A percentile compares a stretch with the other conserved stretches of the same genome.
phyloP scores from a whole-genome alignment of 2,113 vertebrate species.

The Pygathrix nemaeus region DNA sequence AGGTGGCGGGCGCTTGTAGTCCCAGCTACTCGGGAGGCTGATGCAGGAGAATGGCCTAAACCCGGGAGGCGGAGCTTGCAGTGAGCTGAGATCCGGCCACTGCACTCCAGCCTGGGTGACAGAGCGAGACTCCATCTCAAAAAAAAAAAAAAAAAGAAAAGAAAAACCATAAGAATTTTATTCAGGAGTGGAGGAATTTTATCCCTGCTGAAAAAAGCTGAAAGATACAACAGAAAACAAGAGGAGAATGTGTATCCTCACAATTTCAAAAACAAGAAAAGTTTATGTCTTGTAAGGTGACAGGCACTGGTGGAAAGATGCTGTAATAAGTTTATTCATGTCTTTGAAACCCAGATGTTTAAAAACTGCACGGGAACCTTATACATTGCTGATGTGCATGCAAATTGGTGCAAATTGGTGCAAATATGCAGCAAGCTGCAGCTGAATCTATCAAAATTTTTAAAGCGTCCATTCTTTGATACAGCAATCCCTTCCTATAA shows the following conservation, averaged over 20 bases:
- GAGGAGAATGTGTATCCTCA: neutral
- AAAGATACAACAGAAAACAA: conserved; percentile 47
- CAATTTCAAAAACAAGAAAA: neutral
- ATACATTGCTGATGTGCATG: neutral
- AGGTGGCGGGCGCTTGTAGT: no score
- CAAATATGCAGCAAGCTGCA: neutral
- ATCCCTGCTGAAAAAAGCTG: conserved; percentile 4
- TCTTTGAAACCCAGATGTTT: neutral
- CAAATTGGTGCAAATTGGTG: neutral
- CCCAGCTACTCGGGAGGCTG: no score
- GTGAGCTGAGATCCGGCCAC: no score
- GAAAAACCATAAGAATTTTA: neutral
- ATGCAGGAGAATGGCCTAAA: no score
- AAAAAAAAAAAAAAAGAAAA: neutral
- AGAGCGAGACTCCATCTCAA: no score
- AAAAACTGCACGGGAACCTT: neutral
- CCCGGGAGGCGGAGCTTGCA: no score
- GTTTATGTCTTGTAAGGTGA: neutral
- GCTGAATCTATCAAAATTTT: neutral
- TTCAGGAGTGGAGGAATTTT: neutral
- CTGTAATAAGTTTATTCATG: neutral
- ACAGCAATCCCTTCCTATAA: neutral
- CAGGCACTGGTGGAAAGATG: neutral
- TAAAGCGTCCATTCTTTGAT: conserved; percentile 45
- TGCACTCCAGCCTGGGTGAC: no score